These are phyloP conservation scores for Monochamus saltuarius DNA, from an alignment of 1,140 invertebrate genomes.

Conservation along the genomic window DNA sequence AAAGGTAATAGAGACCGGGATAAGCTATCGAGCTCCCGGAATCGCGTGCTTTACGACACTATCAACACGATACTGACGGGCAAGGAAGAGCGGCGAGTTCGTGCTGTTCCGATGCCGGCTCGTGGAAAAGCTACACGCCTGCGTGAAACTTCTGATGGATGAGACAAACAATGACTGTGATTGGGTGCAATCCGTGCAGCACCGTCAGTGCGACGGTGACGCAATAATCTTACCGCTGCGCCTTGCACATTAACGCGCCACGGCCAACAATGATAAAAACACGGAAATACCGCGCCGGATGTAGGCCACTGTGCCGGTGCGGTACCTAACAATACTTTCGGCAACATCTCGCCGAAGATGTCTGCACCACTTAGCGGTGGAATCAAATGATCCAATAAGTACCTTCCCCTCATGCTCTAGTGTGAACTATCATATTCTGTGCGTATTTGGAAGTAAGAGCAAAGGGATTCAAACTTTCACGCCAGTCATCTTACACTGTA, in stretches of 20 bases:
- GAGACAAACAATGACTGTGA: slow-evolving; percentile 50
- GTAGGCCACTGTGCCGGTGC: slow-evolving; percentile 25
- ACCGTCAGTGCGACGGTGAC: slow-evolving; percentile 41
- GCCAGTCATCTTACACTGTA: too few relatives aligned
- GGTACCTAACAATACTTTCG: slow-evolving; percentile 1
- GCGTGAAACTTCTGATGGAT: slow-evolving; percentile 36
- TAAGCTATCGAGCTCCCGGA: slow-evolving; percentile 63
- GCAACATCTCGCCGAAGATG: not conserved
- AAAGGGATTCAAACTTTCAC: too few relatives aligned
- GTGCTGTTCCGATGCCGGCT: slow-evolving; percentile 36
- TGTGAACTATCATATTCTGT: too few relatives aligned
- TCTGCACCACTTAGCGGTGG: not conserved
- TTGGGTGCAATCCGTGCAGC: slow-evolving; percentile 53
- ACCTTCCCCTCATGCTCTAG: too few relatives aligned
- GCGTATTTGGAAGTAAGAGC: too few relatives aligned
- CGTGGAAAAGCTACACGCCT: slow-evolving; percentile 35
- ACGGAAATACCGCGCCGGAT: slow-evolving; percentile 26
- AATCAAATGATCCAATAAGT: not conserved
- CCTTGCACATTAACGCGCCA: slow-evolving; percentile 20
- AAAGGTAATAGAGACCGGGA: slow-evolving; percentile 60
- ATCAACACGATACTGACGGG: slow-evolving; percentile 70
- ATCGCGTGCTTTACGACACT: slow-evolving; percentile 66
- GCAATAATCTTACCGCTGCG: slow-evolving; percentile 35
- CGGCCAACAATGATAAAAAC: slow-evolving; percentile 22
- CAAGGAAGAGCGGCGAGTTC: slow-evolving; percentile 40